Evolutionary conservation across 2,888 invertebrate genomes (phyloP).

Genomic region (Andrena marginata): DNA sequence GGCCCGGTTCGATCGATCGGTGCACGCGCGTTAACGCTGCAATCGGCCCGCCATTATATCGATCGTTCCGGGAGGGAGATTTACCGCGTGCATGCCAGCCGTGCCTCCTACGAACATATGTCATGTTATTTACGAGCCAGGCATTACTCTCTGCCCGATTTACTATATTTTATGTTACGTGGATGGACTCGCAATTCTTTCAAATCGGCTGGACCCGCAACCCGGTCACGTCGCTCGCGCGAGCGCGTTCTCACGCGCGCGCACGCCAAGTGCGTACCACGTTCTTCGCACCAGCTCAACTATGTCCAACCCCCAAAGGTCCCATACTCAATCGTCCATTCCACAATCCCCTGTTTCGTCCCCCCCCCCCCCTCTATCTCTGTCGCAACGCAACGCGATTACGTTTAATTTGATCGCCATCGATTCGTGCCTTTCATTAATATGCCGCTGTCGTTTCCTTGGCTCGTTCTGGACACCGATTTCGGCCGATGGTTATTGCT

Average conservation of each 20-base stretch:
- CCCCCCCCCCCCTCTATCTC: no score
- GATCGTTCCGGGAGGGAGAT: constrained; percentile 78
- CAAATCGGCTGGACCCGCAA: constrained; percentile 53
- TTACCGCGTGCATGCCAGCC: constrained; percentile 81
- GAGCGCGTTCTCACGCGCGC: constrained; percentile 21
- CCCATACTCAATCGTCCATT: neutral
- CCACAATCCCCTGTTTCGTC: neutral
- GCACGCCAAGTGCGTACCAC: constrained; percentile 52
- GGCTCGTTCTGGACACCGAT: neutral
- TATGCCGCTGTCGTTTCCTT: constrained; percentile 21
- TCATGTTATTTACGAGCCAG: constrained; percentile 83
- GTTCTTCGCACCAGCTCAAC: constrained; percentile 44
- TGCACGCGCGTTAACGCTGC: constrained; percentile 50
- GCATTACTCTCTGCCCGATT: constrained; percentile 82
- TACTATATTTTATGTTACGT: constrained; percentile 82
- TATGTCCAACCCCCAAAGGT: constrained; percentile 7
- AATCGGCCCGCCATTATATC: constrained; percentile 73
- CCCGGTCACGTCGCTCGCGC: constrained; percentile 63
- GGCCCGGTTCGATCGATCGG: constrained; percentile 46
- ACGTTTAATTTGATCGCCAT: constrained; percentile 40
- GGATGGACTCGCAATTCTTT: constrained; percentile 79
- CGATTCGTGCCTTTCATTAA: constrained; percentile 39
- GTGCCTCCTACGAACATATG: constrained; percentile 81
- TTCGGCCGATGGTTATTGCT: neutral
- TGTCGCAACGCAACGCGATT: constrained; percentile 10